Evolutionary conservation across 2,888 invertebrate genomes (phyloP).

Genomic region (Agrotis clavis): DNA sequence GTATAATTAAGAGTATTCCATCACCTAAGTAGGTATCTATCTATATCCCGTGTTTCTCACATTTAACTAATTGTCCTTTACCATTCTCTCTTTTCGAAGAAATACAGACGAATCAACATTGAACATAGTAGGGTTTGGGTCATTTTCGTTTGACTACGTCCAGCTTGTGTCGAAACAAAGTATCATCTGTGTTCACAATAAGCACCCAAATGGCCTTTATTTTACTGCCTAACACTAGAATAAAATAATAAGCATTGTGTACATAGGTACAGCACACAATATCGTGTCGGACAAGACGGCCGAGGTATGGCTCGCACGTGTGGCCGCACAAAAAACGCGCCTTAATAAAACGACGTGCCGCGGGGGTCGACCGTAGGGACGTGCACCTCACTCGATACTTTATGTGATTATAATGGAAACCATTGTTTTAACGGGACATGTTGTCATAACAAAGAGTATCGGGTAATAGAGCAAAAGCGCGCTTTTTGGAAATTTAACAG

Average conservation of each 20-base stretch:
- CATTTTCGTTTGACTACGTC: too few relatives aligned
- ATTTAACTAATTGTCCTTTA: too few relatives aligned
- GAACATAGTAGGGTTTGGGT: too few relatives aligned
- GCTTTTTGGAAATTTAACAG: too few relatives aligned
- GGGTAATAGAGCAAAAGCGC: too few relatives aligned
- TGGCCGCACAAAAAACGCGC: conserved; percentile 88
- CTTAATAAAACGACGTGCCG: conserved; percentile 89
- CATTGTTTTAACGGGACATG: background rate
- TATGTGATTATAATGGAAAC: background rate
- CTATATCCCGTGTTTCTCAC: too few relatives aligned
- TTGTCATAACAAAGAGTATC: too few relatives aligned
- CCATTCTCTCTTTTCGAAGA: too few relatives aligned
- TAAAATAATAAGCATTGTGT: conserved; percentile 45
- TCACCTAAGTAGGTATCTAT: too few relatives aligned
- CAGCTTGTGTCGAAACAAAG: too few relatives aligned
- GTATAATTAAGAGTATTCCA: too few relatives aligned
- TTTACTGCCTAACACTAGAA: conserved; percentile 23
- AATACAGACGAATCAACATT: too few relatives aligned
- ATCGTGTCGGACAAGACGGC: conserved; percentile 67
- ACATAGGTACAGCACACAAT: conserved; percentile 60
- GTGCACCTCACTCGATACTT: conserved; percentile 54
- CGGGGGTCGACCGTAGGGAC: conserved; percentile 80
- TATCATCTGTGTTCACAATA: background rate
- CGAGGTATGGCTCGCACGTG: conserved; percentile 88
- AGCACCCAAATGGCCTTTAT: background rate